phyloP scores from a whole-genome alignment of 2,888 invertebrate species.

The Pollenia griseotomentosa region DNA sequence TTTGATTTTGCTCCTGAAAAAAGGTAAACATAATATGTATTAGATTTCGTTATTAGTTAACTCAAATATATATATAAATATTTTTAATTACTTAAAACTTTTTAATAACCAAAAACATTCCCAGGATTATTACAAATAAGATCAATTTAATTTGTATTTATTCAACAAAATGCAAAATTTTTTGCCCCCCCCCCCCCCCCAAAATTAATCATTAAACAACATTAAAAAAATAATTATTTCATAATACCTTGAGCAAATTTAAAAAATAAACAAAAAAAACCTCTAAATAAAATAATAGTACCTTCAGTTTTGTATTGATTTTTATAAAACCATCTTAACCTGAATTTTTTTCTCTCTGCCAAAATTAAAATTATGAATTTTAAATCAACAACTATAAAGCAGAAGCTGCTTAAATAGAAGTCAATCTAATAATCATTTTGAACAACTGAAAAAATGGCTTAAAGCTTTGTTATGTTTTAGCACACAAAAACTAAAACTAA shows the following conservation, averaged over 20 bases:
- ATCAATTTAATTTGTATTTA: slow-evolving; percentile 16
- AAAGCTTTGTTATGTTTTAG: slow-evolving; percentile 19
- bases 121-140: slow-evolving; percentile 35
- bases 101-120: slow-evolving; percentile 42
- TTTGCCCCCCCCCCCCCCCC: not conserved
- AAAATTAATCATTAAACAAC: slow-evolving; percentile 49
- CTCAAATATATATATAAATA: not conserved
- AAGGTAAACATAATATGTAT: too few species aligned
- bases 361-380: slow-evolving; percentile 59
- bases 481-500: not conserved
- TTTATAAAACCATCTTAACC: slow-evolving; percentile 61
- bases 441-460: slow-evolving; percentile 56
- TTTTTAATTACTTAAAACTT: not conserved
- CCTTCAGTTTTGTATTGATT: slow-evolving; percentile 45
- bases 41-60: not conserved
- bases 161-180: not conserved
- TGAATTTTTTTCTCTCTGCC: slow-evolving; percentile 36
- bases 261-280: slow-evolving; percentile 26
- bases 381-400: slow-evolving; percentile 66
- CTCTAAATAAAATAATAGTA: slow-evolving; percentile 40
- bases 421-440: slow-evolving; percentile 70
- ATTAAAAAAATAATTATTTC: slow-evolving; percentile 56
- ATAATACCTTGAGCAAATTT: slow-evolving; percentile 62
- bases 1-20: too few species aligned
- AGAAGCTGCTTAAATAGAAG: slow-evolving; percentile 67